phyloP scores from a whole-genome alignment of 2,888 invertebrate genomes.

The Oeneis ivallda region DNA sequence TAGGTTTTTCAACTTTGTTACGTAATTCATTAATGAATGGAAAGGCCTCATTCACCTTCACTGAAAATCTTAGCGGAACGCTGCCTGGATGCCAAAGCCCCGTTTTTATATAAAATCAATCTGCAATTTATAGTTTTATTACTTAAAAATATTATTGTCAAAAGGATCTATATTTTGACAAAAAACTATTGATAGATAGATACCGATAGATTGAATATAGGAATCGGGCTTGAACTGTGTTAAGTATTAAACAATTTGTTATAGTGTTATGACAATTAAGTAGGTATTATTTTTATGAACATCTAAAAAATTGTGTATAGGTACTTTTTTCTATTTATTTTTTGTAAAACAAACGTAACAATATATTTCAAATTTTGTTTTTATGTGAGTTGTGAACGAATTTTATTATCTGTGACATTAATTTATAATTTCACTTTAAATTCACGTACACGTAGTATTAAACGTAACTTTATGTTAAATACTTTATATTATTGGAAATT shows the following conservation, averaged over 20 bases:
- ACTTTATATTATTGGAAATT: conserved; percentile 57
- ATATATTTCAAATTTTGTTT: conserved; percentile 31
- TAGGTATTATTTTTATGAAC: conserved; percentile 69
- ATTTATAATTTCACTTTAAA: conserved; percentile 36
- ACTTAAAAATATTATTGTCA: too few relatives aligned
- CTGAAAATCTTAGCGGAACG: background rate
- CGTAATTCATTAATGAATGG: background rate
- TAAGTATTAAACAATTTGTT: conserved; percentile 48
- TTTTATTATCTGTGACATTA: conserved; percentile 21
- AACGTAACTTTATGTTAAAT: conserved; percentile 61
- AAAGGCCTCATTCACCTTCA: background rate
- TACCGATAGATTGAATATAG: too few relatives aligned
- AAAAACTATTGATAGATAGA: too few relatives aligned
- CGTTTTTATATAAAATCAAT: too few relatives aligned
- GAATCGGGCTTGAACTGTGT: conserved; percentile 6
- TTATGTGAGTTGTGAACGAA: conserved; percentile 21
- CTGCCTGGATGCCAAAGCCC: too few relatives aligned
- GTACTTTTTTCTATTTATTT: conserved; percentile 13
- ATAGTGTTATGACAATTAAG: conserved; percentile 39
- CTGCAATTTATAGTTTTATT: too few relatives aligned
- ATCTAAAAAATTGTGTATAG: conserved; percentile 11
- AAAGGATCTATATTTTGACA: too few relatives aligned
- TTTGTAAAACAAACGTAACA: conserved; percentile 3
- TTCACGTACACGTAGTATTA: conserved; percentile 56
- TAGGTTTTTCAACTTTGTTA: background rate